Evolutionary conservation across 1,140 invertebrate genomes (phyloP), one percentile per base, ranked within the genome.

Genomic region (Aleiodes sp.): DNA sequence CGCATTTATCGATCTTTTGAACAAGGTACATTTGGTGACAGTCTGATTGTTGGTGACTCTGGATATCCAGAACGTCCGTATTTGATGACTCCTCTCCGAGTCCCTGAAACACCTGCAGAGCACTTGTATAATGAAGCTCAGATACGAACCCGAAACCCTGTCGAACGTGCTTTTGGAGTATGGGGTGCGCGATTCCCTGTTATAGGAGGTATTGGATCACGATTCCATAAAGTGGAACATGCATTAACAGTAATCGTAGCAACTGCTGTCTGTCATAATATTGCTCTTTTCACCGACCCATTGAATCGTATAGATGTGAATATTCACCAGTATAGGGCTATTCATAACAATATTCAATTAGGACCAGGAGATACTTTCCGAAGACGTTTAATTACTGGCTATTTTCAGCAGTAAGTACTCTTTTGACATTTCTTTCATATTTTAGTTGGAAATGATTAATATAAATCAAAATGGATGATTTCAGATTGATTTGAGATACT

Each of bases 111-210:
- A 33, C 26, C 14, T 26, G 73, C 57, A 60, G 78, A 85, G 66
- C 24, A 72, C 10, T 31, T 70, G 37, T 87, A 81, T 56, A 86
- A 86, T 73, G 76, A 80, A 61, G 86, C n/a, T n/a, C n/a, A n/a
- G 56, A 83, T 83, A 21, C 73, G 72, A 62, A 86, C 84, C 6
- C 71, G 83, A 65, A 85, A 82, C 64, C 37, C 66, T 2, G 76
- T 87, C 57, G 86, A 87, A 76, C 72, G 82, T 70, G 70, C 39
- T 14, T 83, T 84, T 80, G 84, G 79, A 1, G 68, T 81, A 6
- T 84, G 76, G 78, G 86, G 84, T 61, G 65, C 75, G 65, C 41
- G 84, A 80, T 88, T 89, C 80, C 84, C 86, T 76, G 83, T 86
- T 72, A 80, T 87, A 35, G 80, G 66, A n/a, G n/a, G n/a, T n/a